These are phyloP conservation scores for Dryas iulia DNA, from an alignment of 1,140 invertebrate genomes.

Conservation along the genomic window DNA sequence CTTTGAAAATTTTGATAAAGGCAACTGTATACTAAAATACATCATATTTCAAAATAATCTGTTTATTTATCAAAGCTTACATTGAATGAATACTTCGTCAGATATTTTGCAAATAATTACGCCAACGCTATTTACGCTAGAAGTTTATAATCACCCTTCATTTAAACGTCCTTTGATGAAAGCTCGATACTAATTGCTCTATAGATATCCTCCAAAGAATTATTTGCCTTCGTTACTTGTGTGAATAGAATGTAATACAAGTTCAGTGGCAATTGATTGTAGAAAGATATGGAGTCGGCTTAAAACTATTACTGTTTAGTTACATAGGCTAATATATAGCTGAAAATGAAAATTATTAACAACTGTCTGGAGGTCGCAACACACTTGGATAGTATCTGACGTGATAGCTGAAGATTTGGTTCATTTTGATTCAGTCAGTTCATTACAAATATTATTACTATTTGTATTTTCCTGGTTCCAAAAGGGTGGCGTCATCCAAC, in stretches of 20 bases:
- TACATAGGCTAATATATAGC: no score
- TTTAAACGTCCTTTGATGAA: constrained; percentile 11
- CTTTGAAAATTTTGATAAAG: not conserved
- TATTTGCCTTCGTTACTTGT: constrained; percentile 20
- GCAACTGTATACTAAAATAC: not conserved
- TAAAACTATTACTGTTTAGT: not conserved
- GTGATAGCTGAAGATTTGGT: no score
- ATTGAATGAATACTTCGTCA: not conserved
- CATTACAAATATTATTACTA: no score
- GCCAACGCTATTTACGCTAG: not conserved
- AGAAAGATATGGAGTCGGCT: not conserved
- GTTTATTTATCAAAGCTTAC: not conserved
- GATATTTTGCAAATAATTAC: not conserved
- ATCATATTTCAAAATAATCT: not conserved
- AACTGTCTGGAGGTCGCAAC: no score
- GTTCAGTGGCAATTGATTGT: not conserved
- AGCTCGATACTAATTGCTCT: constrained; percentile 24
- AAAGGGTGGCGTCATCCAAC: no score
- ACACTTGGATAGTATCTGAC: no score
- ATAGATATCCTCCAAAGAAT: constrained; percentile 17
- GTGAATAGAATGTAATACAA: constrained; percentile 37
- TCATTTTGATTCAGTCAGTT: no score
- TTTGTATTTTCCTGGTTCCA: no score
- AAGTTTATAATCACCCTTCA: constrained; percentile 10
- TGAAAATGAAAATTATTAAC: no score